phyloP scores from a whole-genome alignment of 2,888 invertebrate genomes.

The Platypus cylindrus region DNA sequence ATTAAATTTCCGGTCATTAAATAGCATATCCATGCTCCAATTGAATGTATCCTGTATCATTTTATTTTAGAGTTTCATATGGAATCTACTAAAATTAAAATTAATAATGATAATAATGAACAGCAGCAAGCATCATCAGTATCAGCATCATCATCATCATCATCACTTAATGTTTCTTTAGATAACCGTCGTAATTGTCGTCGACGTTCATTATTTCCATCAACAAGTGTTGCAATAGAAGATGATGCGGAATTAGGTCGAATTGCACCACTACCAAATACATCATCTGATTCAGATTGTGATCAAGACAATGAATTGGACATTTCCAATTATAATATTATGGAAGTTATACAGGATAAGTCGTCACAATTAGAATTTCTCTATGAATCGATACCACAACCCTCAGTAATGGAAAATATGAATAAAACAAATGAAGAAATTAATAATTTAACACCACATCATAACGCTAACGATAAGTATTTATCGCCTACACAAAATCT shows the following conservation, averaged over 20 bases:
- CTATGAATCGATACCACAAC: constrained; percentile 8
- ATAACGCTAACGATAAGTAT: too few species aligned
- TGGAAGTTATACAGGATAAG: constrained; percentile 17
- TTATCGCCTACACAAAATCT: constrained; percentile 25
- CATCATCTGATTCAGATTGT: constrained; percentile 19
- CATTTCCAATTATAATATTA: constrained; percentile 18
- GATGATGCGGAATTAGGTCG: constrained; percentile 44
- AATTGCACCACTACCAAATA: constrained; percentile 39
- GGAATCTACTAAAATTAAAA: too few species aligned
- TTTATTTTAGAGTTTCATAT: too few species aligned
- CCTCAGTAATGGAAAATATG: constrained; percentile 18
- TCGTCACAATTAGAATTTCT: constrained; percentile 16
- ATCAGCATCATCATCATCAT: too few species aligned
- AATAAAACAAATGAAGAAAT: constrained; percentile 17
- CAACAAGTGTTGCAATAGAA: constrained; percentile 17
- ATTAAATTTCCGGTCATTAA: too few species aligned
- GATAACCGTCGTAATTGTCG: too few species aligned
- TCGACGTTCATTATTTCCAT: constrained; percentile 49
- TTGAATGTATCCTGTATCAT: too few species aligned
- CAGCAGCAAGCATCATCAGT: too few species aligned
- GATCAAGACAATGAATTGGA: constrained; percentile 9
- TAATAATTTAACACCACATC: constrained; percentile 19
- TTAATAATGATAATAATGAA: too few species aligned
- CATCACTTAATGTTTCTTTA: too few species aligned
- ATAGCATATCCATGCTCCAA: too few species aligned